Percentiles rank a stretch among this genome's conserved stretches.
Conservation (phyloP, 2,797 vertebrate species). For the Rhincodon typus region DNA sequence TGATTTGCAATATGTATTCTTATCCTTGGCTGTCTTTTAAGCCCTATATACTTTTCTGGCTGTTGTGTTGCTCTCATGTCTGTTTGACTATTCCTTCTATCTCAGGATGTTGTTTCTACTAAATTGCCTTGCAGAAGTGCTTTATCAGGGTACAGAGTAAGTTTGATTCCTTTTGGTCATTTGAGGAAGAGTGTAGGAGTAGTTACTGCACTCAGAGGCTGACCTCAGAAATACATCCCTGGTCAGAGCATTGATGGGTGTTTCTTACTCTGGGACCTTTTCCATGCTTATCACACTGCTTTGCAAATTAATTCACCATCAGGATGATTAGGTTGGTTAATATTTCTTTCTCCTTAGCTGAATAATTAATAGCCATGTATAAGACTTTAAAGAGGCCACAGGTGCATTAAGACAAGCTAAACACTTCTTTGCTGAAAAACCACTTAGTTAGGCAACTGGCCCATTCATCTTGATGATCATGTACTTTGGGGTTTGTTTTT, state of each 20-base stretch:
- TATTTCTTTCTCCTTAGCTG: conserved; percentile 47
- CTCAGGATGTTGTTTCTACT: neutral
- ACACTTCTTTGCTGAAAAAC: conserved; percentile 34
- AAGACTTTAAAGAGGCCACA: conserved; percentile 47
- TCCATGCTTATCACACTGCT: conserved; percentile 47
- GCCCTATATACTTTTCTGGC: neutral
- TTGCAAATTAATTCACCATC: conserved; percentile 52
- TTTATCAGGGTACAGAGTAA: conserved; percentile 42
- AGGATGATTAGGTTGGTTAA: conserved; percentile 49
- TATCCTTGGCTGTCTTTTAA: neutral
- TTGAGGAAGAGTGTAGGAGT: conserved; percentile 88
- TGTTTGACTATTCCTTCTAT: neutral
- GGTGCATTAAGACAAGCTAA: conserved; percentile 42
- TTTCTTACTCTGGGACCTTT: conserved; percentile 48
- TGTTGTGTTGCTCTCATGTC: neutral
- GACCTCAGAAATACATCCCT: conserved; percentile 80
- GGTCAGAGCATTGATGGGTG: conserved; percentile 49
- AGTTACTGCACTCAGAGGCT: conserved; percentile 91
- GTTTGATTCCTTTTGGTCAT: conserved; percentile 50
- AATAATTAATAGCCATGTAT: conserved; percentile 51
- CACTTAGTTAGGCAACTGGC: conserved; percentile 37
- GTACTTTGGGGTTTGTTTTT: conserved; percentile 35
- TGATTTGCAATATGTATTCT: neutral
- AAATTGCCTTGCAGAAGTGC: neutral
- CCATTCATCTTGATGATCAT: conserved; percentile 37